A percentile compares a stretch with the other conserved stretches of the same genome.
These are phyloP conservation scores for Notolabrus celidotus DNA, from an alignment of 2,797 vertebrate species.

Conservation along the genomic window DNA sequence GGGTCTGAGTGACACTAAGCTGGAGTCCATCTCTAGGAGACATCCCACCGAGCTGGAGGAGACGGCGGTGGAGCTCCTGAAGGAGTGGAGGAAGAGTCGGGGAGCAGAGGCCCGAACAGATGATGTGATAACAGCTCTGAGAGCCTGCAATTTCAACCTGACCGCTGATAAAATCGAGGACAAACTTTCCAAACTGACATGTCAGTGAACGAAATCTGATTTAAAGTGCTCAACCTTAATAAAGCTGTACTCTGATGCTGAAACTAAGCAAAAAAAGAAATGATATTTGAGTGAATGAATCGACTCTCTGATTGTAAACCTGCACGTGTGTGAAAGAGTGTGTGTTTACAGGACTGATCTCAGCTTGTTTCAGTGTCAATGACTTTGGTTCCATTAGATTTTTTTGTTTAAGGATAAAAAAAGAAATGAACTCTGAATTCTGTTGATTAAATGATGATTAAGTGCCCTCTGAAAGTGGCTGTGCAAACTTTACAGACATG, in stretches of 20 bases:
- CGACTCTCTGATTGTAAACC: not conserved
- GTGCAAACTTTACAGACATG: no score
- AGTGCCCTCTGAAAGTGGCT: no score
- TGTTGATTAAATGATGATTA: no score
- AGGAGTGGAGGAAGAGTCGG: slow-evolving; percentile 82
- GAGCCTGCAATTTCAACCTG: slow-evolving; percentile 82
- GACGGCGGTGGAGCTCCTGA: slow-evolving; percentile 80
- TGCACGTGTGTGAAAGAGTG: not conserved
- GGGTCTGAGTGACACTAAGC: slow-evolving; percentile 73
- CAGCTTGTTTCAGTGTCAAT: not conserved
- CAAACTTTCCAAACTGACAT: slow-evolving; percentile 17
- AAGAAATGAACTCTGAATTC: not conserved
- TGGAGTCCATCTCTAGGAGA: slow-evolving; percentile 82
- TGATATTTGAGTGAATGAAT: not conserved
- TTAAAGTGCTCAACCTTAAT: not conserved
- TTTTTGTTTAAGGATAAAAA: slow-evolving; percentile 6
- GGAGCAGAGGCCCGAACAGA: slow-evolving; percentile 68
- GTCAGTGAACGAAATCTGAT: not conserved
- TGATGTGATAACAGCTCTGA: slow-evolving; percentile 83
- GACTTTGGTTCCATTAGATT: not conserved
- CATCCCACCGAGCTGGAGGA: slow-evolving; percentile 80
- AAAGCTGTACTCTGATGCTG: not conserved
- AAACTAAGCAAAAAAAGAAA: no score
- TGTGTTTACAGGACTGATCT: not conserved
- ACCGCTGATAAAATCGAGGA: slow-evolving; percentile 86